Evolutionary conservation across 2,113 vertebrate genomes (phyloP).

Genomic region (Erythrocercus mccallii): DNA sequence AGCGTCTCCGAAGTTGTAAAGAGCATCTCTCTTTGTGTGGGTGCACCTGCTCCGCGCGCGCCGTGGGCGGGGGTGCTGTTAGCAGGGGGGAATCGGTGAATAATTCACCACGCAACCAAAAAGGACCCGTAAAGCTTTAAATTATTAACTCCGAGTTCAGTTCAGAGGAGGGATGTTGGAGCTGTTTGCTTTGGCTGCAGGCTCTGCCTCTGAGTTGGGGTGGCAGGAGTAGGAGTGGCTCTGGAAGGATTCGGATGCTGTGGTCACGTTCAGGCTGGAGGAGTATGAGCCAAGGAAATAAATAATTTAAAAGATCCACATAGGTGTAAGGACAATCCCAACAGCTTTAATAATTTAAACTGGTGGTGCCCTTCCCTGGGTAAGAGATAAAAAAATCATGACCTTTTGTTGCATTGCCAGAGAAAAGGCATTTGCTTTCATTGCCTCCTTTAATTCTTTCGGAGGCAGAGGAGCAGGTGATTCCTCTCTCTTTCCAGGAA

Average conservation of each 20-base stretch:
- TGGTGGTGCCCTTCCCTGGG: neutral
- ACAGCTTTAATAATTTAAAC: constrained; percentile 61
- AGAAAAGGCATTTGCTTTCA: constrained; percentile 49
- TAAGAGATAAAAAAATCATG: neutral
- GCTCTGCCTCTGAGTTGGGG: neutral
- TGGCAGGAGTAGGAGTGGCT: neutral
- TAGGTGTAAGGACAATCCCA: neutral
- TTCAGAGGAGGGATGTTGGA: constrained; percentile 58
- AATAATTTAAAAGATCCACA: neutral
- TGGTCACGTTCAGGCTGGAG: constrained; percentile 31
- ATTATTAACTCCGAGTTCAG: constrained; percentile 67
- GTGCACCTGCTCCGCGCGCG: neutral
- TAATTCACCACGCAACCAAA: constrained; percentile 66
- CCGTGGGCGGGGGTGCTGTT: neutral
- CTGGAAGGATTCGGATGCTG: neutral
- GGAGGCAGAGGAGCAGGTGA: neutral
- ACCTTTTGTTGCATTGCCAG: constrained; percentile 37
- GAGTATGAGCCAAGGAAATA: neutral
- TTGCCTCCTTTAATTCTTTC: neutral
- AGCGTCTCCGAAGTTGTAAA: constrained; percentile 66
- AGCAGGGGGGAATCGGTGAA: constrained; percentile 55
- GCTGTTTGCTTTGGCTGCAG: constrained; percentile 58
- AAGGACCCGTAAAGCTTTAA: constrained; percentile 50
- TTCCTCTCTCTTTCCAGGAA: neutral
- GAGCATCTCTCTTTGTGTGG: neutral